Evolutionary conservation across 1,140 invertebrate species (phyloP).

Genomic region (Onthophagus taurus): DNA sequence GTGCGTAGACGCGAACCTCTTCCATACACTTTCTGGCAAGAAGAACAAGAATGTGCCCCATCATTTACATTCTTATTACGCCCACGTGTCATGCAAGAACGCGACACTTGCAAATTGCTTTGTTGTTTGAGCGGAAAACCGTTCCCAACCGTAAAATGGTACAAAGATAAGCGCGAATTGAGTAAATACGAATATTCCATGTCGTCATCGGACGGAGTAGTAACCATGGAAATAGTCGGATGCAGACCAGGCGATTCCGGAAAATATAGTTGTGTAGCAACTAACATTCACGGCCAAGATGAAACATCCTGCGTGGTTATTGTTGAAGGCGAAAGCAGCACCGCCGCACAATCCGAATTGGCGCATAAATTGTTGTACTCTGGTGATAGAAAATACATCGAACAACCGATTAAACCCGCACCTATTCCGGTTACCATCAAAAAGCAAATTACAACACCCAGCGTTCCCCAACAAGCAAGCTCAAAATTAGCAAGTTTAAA

Average conservation of each 20-base stretch:
- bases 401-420: slow-evolving; percentile 67
- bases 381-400: slow-evolving; percentile 74
- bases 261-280: slow-evolving; percentile 88
- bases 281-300: slow-evolving; percentile 84
- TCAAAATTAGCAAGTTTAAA: slow-evolving; percentile 29
- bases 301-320: slow-evolving; percentile 94
- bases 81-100: slow-evolving; percentile 94
- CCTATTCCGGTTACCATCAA: slow-evolving; percentile 59
- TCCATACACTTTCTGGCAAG: slow-evolving; percentile 80
- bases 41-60: slow-evolving; percentile 81
- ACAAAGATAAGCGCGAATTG: slow-evolving; percentile 85
- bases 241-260: slow-evolving; percentile 92
- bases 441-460: slow-evolving; percentile 37
- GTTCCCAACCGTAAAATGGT: slow-evolving; percentile 84
- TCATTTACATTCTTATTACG: slow-evolving; percentile 94
- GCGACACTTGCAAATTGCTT: slow-evolving; percentile 91
- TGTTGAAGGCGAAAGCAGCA: slow-evolving; percentile 84
- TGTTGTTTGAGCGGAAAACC: slow-evolving; percentile 94
- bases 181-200: slow-evolving; percentile 84
- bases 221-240: slow-evolving; percentile 92
- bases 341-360: slow-evolving; percentile 67
- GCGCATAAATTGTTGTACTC: slow-evolving; percentile 80
- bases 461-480: slow-evolving; percentile 21
- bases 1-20: slow-evolving; percentile 68
- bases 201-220: slow-evolving; percentile 84